phyloP scores from a whole-genome alignment of 2,797 vertebrate genomes.

The Neoniphon sammara region DNA sequence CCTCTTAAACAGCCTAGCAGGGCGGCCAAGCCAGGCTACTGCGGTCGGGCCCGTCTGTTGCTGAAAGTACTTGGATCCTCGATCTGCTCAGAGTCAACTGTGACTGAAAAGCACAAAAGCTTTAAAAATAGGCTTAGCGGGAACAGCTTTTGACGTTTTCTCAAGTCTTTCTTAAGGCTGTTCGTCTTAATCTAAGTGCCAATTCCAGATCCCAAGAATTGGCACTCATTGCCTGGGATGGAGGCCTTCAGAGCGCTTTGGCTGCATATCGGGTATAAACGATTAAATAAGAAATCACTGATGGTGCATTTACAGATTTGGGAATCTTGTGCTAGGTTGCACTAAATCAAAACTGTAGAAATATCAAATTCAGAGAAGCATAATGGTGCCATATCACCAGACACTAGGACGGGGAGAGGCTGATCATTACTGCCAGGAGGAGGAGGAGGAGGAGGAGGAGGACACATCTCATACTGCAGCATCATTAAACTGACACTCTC shows the following conservation, averaged over 20 bases:
- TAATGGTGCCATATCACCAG: not conserved
- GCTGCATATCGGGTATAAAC: not conserved
- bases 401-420: not conserved
- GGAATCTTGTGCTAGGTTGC: not conserved
- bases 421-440: not conserved
- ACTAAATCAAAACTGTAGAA: not conserved
- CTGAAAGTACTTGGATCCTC: conserved; percentile 10
- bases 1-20: conserved; percentile 26
- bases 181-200: conserved; percentile 29
- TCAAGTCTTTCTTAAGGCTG: conserved; percentile 7
- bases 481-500: conserved; percentile 24
- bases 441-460: too few relatives aligned
- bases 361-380: not conserved
- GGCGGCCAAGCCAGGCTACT: conserved; percentile 53
- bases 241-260: not conserved
- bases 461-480: conserved; percentile 12
- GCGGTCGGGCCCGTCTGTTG: conserved; percentile 61
- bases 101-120: conserved; percentile 25
- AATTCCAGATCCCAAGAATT: not conserved
- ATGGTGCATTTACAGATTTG: not conserved
- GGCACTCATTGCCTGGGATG: too few relatives aligned
- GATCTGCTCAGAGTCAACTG: conserved; percentile 32
- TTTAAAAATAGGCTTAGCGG: conserved; percentile 57
- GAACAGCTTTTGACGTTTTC: conserved; percentile 2
- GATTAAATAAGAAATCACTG: not conserved